These are phyloP conservation scores for Megalops cyprinoides DNA, from an alignment of 2,797 vertebrate genomes.

Conservation along the genomic window DNA sequence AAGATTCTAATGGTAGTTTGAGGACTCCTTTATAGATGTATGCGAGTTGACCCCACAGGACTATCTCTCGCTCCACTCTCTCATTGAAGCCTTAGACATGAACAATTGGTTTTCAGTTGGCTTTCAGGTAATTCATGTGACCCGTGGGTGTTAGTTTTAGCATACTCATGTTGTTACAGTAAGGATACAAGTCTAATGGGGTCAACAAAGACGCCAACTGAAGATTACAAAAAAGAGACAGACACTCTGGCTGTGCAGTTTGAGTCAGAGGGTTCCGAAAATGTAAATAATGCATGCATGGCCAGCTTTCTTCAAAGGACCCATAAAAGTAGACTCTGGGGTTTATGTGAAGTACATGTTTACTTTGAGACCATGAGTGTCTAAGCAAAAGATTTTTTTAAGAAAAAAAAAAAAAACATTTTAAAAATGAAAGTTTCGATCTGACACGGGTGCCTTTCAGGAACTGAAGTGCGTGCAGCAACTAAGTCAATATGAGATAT, in stretches of 20 bases:
- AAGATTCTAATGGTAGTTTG: neutral
- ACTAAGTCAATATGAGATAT: too few species aligned
- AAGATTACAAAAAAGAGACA: too few species aligned
- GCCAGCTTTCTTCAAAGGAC: too few species aligned
- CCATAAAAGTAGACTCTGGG: too few species aligned
- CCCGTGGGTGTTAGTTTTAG: conserved; percentile 3
- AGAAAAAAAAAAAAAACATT: neutral
- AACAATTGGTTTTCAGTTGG: conserved; percentile 31
- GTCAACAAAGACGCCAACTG: neutral
- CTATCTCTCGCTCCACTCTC: conserved; percentile 2
- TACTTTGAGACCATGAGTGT: too few species aligned
- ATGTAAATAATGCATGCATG: neutral
- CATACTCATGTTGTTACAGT: neutral
- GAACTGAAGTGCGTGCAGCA: too few species aligned
- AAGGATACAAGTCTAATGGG: conserved; percentile 17
- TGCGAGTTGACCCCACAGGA: conserved; percentile 29
- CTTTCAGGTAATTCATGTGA: conserved; percentile 48
- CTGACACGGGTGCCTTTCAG: too few species aligned
- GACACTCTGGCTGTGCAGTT: neutral
- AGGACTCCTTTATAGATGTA: neutral
- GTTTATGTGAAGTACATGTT: neutral
- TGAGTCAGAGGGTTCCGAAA: neutral
- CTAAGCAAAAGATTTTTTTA: too few species aligned
- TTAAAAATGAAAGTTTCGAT: neutral
- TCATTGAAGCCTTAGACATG: conserved; percentile 31